Percentiles rank a stretch among this genome's conserved stretches.
Evolutionary conservation across 2,888 invertebrate genomes (phyloP).

Genomic region (Stenurella melanura): DNA sequence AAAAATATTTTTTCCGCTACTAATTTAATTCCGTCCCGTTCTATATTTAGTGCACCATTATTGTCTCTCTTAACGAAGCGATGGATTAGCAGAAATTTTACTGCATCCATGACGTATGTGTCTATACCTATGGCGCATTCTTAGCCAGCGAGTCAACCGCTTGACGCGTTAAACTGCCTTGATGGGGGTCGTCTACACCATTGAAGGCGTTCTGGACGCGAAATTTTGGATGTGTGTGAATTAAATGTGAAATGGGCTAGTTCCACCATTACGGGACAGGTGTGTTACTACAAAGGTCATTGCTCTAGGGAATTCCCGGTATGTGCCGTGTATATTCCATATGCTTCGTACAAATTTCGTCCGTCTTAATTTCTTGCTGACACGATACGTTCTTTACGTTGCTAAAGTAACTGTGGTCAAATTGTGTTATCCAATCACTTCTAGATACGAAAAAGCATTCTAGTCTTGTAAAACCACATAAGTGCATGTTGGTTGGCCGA

Average conservation of each 20-base stretch:
- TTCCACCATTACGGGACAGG: constrained; percentile 33
- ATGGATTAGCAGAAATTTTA: constrained; percentile 46
- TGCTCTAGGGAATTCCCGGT: constrained; percentile 48
- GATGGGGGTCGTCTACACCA: constrained; percentile 8
- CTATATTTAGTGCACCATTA: constrained; percentile 16
- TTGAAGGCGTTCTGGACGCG: background rate
- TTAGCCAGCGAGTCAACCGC: constrained; percentile 51
- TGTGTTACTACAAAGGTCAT: constrained; percentile 43
- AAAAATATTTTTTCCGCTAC: constrained; percentile 10
- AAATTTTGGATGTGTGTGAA: constrained; percentile 7
- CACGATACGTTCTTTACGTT: background rate
- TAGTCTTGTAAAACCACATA: too few relatives aligned
- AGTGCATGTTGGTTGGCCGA: too few relatives aligned
- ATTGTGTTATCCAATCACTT: too few relatives aligned
- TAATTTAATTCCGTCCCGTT: constrained; percentile 22
- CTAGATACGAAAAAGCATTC: too few relatives aligned
- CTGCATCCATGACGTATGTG: constrained; percentile 49
- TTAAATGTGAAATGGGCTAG: background rate
- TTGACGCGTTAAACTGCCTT: constrained; percentile 41
- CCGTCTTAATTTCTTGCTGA: background rate
- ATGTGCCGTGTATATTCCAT: constrained; percentile 43
- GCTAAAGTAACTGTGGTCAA: background rate
- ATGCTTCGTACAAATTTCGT: constrained; percentile 23
- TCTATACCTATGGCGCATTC: constrained; percentile 48
- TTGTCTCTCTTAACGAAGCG: constrained; percentile 28